Conservation (phyloP, 2,888 invertebrate genomes). For the Camptogramma bilineatum region DNA sequence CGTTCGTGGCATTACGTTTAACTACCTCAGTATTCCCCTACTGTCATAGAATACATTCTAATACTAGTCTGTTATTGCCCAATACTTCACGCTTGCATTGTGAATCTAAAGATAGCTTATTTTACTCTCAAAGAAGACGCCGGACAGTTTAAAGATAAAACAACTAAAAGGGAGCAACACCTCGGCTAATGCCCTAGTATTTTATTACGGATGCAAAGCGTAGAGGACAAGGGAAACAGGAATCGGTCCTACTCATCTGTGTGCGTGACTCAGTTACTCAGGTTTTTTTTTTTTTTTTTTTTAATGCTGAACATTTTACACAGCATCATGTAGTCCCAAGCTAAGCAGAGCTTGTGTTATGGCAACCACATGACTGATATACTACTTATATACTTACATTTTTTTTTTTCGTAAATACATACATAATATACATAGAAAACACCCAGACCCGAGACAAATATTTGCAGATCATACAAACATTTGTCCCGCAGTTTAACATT, state of each 20-base stretch:
- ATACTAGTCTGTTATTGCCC: slow-evolving; percentile 14
- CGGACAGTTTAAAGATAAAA: background rate
- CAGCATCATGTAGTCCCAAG: no score
- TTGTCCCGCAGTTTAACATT: no score
- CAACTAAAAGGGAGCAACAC: background rate
- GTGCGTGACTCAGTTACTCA: slow-evolving; percentile 3
- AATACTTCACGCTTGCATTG: slow-evolving; percentile 10
- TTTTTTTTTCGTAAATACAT: no score
- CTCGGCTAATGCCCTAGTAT: background rate
- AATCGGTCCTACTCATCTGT: background rate
- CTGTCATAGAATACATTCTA: background rate
- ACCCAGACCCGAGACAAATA: no score
- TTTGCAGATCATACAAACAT: no score
- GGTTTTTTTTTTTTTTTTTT: no score
- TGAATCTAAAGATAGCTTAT: background rate
- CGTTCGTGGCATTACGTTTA: slow-evolving; percentile 41
- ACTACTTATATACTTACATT: no score
- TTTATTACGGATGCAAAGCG: background rate
- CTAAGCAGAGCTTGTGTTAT: no score
- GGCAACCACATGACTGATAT: no score
- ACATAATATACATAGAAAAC: no score
- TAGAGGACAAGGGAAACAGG: background rate
- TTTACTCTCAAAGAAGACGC: background rate
- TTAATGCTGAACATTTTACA: no score
- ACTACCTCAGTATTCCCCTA: slow-evolving; percentile 28